Percentiles rank a stretch among this genome's conserved stretches.
These are phyloP conservation scores for Coluber constrictor DNA, from an alignment of 2,797 vertebrate genomes.

Conservation along the genomic window DNA sequence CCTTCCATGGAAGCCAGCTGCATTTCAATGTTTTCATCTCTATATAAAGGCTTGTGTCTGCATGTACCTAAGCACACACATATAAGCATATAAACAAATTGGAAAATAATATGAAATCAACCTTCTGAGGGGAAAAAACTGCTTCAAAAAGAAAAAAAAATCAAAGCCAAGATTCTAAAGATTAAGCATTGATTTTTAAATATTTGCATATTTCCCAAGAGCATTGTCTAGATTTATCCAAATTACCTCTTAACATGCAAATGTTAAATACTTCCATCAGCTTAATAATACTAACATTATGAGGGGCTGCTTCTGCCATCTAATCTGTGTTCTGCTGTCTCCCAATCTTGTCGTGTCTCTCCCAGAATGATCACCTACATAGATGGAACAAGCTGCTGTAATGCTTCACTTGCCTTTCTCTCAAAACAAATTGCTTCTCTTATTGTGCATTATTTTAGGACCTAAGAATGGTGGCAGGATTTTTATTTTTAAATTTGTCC, in stretches of 20 bases:
- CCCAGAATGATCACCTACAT: constrained; percentile 9
- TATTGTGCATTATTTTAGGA: constrained; percentile 17
- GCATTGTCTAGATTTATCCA: constrained; percentile 9
- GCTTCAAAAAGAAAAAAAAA: neutral
- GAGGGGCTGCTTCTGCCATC: constrained; percentile 26
- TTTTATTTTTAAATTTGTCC: neutral
- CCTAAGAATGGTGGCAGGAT: neutral
- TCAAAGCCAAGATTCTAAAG: neutral
- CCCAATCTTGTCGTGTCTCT: constrained; percentile 5
- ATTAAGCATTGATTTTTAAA: constrained; percentile 27
- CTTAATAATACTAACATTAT: constrained; percentile 43
- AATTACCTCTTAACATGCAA: neutral
- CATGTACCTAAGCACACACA: no score
- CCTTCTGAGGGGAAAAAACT: neutral
- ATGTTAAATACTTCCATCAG: constrained; percentile 33
- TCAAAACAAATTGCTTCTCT: neutral
- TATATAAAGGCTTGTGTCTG: fast-evolving
- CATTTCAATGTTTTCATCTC: neutral
- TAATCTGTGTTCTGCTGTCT: constrained; percentile 19
- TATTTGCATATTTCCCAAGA: constrained; percentile 11
- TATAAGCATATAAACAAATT: neutral
- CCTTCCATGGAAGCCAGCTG: neutral
- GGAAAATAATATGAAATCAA: constrained; percentile 22
- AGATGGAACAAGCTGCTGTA: constrained; percentile 7
- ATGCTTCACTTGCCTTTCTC: neutral